Evolutionary conservation across 1,140 invertebrate genomes (phyloP).

Genomic region (Uloborus diversus): DNA sequence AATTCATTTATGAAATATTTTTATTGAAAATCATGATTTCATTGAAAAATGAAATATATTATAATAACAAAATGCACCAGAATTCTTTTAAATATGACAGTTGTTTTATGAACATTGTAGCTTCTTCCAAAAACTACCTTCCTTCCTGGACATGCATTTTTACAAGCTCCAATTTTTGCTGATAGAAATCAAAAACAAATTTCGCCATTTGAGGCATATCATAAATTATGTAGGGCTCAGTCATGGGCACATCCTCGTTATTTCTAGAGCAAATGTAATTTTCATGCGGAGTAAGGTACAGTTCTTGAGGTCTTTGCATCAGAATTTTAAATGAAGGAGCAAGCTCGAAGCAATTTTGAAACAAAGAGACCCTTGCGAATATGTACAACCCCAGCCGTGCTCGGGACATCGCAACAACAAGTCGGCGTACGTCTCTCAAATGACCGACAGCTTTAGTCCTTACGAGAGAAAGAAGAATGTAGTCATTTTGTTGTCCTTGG

Average conservation of each 20-base stretch:
- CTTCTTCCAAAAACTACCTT: background rate
- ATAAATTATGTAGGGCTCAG: conserved; percentile 45
- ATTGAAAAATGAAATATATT: too few relatives aligned
- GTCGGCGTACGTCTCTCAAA: conserved; percentile 91
- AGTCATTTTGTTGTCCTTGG: conserved; percentile 99
- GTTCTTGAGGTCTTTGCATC: conserved; percentile 75
- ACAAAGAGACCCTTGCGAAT: conserved; percentile 90
- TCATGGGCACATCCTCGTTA: conserved; percentile 7
- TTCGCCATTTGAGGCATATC: conserved; percentile 87
- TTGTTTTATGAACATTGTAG: background rate
- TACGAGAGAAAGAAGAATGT: conserved; percentile 94
- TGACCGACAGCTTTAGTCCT: conserved; percentile 96
- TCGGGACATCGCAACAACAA: conserved; percentile 97
- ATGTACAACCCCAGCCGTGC: conserved; percentile 97
- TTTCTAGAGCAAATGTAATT: conserved; percentile 73
- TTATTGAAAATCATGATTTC: too few relatives aligned
- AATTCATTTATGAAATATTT: too few relatives aligned
- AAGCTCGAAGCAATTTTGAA: conserved; percentile 96
- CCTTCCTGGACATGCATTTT: conserved; percentile 28
- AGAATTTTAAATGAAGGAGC: conserved; percentile 91
- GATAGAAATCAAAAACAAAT: conserved; percentile 57
- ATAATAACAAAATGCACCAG: too few relatives aligned
- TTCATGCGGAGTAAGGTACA: conserved; percentile 82
- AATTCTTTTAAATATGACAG: too few relatives aligned
- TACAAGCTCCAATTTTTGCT: conserved; percentile 45